Evolutionary conservation across 1,140 invertebrate species (phyloP).

Genomic region (Bicyclus anynana): DNA sequence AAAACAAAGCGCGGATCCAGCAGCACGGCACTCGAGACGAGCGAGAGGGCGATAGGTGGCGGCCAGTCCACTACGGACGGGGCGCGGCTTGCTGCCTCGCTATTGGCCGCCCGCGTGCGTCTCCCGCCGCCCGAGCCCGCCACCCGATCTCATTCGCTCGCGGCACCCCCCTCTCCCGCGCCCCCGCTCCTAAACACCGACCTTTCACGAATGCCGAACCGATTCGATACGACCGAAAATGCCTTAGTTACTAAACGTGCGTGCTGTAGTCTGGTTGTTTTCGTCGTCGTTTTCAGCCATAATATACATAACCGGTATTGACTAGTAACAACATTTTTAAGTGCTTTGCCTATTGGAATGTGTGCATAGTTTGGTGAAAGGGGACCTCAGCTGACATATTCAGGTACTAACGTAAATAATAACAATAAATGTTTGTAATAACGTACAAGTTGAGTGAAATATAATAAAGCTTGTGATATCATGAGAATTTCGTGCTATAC

Average conservation of each 20-base stretch:
- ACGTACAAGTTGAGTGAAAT: not conserved
- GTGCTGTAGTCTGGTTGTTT: slow-evolving; percentile 55
- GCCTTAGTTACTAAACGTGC: slow-evolving; percentile 74
- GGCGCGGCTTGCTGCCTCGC: slow-evolving; percentile 59
- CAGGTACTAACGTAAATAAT: slow-evolving; percentile 18
- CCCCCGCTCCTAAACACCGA: slow-evolving; percentile 61
- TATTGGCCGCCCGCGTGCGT: slow-evolving; percentile 45
- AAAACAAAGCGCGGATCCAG: slow-evolving; percentile 60
- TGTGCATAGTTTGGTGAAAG: slow-evolving; percentile 9
- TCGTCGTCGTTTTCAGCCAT: slow-evolving; percentile 42
- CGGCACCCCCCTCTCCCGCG: slow-evolving; percentile 44
- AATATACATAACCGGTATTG: slow-evolving; percentile 29
- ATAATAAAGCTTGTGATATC: not conserved
- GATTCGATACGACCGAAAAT: slow-evolving; percentile 75
- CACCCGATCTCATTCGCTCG: slow-evolving; percentile 44
- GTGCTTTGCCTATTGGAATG: slow-evolving; percentile 20
- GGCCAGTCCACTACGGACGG: slow-evolving; percentile 57
- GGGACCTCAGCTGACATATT: slow-evolving; percentile 6
- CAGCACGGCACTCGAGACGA: slow-evolving; percentile 41
- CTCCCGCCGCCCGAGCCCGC: slow-evolving; percentile 69
- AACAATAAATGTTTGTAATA: slow-evolving; percentile 5
- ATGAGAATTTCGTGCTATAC: slow-evolving; percentile 23
- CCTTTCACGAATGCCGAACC: slow-evolving; percentile 70
- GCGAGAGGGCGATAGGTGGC: slow-evolving; percentile 41
- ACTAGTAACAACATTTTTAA: slow-evolving; percentile 3